These are phyloP conservation scores for Fratercula arctica DNA, from an alignment of 2,797 vertebrate species.

Conservation along the genomic window DNA sequence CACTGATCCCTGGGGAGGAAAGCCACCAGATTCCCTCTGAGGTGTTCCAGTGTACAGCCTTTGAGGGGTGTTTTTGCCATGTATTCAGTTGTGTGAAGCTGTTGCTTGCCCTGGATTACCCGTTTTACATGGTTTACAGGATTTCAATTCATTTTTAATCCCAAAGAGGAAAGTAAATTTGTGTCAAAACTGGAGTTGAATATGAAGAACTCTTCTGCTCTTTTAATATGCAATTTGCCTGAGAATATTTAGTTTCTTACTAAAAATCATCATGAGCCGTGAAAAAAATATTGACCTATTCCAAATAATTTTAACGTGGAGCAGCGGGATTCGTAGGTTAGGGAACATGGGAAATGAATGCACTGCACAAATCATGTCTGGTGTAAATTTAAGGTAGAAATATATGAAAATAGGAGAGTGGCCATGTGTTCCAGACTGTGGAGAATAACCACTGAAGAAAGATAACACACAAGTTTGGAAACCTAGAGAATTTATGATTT, in stretches of 20 bases:
- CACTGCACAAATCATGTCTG: fast-evolving
- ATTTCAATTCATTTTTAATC: background rate
- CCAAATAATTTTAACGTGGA: background rate
- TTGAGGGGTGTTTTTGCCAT: background rate
- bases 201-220: background rate
- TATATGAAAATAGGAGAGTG: background rate
- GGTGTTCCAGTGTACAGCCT: background rate
- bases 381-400: background rate
- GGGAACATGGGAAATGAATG: background rate
- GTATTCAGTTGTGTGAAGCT: background rate
- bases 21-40: background rate
- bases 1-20: background rate
- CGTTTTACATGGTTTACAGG: background rate
- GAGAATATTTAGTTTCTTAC: background rate
- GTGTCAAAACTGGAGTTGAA: background rate
- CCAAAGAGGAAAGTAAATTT: background rate
- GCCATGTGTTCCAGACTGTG: background rate
- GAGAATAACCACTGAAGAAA: background rate
- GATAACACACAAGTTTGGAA: background rate
- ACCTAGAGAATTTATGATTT: background rate
- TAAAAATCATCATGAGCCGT: background rate
- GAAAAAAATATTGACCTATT: background rate
- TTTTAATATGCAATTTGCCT: background rate
- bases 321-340: background rate
- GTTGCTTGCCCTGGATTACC: background rate